Conservation (phyloP, 2,113 vertebrate genomes). For the Bos javanicus region DNA sequence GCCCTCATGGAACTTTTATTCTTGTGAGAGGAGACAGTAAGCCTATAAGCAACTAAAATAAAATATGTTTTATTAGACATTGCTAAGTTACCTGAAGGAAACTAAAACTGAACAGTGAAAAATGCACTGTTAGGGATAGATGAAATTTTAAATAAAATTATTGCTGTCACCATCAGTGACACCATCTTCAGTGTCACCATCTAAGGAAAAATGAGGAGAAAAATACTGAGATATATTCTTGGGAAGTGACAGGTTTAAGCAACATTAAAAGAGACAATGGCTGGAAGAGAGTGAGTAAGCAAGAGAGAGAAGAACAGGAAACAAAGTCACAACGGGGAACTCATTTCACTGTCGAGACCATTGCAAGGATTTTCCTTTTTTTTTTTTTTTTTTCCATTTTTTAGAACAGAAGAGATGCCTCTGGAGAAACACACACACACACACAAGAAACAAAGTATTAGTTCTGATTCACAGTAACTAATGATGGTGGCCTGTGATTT, state of each 20-base stretch:
- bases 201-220: neutral
- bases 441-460: neutral
- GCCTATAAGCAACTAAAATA: neutral
- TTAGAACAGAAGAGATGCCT: neutral
- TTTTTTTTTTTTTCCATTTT: neutral
- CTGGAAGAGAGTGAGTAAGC: neutral
- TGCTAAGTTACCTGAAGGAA: neutral
- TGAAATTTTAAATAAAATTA: neutral
- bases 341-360: neutral
- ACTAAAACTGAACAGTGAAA: neutral
- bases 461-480: neutral
- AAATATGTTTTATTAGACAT: neutral
- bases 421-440: neutral
- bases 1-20: neutral
- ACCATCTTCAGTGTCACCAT: neutral
- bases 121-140: neutral
- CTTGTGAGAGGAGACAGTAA: neutral
- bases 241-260: neutral
- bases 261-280: neutral
- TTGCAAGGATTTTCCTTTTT: neutral
- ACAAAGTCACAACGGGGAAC: neutral
- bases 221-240: neutral
- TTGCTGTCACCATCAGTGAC: neutral
- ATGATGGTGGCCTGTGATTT: neutral
- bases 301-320: neutral